Percentiles rank a stretch among this genome's conserved stretches.
These are phyloP conservation scores for Pitangus sulphuratus DNA, from an alignment of 2,797 vertebrate genomes.

Conservation along the genomic window DNA sequence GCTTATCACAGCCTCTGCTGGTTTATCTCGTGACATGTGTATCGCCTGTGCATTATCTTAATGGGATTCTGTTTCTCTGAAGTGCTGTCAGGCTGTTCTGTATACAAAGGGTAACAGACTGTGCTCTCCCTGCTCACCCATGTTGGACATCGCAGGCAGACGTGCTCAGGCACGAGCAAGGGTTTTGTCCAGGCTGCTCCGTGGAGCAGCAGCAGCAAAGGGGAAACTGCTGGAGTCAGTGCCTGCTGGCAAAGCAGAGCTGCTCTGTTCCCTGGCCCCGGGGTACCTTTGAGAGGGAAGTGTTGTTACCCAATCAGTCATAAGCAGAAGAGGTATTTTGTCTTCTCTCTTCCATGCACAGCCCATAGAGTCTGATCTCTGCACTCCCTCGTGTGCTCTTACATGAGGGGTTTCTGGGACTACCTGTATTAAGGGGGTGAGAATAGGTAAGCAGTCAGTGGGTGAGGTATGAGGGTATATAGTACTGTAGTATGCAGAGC, in stretches of 20 bases:
- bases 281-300: not conserved
- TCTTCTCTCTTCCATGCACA: not conserved
- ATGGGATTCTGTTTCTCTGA: not conserved
- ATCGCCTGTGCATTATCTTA: fast-evolving
- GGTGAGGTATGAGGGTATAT: not conserved
- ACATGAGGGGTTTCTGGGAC: not conserved
- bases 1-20: not conserved
- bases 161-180: not conserved
- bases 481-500: not conserved
- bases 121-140: not conserved
- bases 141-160: fast-evolving
- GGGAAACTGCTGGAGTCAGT: not conserved
- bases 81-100: not conserved
- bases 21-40: fast-evolving
- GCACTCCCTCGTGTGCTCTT: not conserved
- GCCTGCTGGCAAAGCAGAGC: not conserved
- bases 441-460: not conserved
- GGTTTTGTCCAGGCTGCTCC: not conserved
- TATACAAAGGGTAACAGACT: not conserved
- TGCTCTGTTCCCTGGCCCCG: not conserved
- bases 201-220: fast-evolving
- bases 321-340: not conserved
- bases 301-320: not conserved
- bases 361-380: not conserved
- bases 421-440: not conserved